Evolutionary conservation across 1,140 invertebrate genomes (phyloP).

Genomic region (Apis laboriosa): DNA sequence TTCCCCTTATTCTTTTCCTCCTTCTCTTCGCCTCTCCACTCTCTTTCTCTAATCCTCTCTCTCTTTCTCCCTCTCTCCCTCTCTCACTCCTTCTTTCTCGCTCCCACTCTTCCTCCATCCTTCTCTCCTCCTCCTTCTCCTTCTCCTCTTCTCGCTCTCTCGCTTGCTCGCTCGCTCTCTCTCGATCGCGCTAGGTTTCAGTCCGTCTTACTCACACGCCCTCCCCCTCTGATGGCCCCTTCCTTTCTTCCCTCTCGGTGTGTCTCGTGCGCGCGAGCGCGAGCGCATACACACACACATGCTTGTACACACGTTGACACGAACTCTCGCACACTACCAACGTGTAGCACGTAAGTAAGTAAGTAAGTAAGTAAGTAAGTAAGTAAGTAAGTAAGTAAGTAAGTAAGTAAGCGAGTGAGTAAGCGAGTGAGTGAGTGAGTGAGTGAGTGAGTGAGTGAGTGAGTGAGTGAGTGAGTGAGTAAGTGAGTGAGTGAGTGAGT

Average conservation of each 20-base stretch:
- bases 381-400: too few relatives aligned
- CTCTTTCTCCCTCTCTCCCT: neutral
- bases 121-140: neutral
- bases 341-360: too few relatives aligned
- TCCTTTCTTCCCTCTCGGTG: slow-evolving; percentile 37
- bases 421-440: too few relatives aligned
- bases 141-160: slow-evolving; percentile 2
- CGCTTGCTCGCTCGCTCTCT: slow-evolving; percentile 6
- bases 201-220: slow-evolving; percentile 28
- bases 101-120: neutral
- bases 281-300: neutral
- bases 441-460: too few relatives aligned
- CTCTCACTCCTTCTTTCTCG: neutral
- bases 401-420: too few relatives aligned
- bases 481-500: neutral
- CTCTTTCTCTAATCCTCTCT: neutral
- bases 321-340: neutral
- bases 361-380: too few relatives aligned
- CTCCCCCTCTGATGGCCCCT: slow-evolving; percentile 16
- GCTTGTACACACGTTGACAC: slow-evolving; percentile 4
- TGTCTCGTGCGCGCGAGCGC: slow-evolving; percentile 32
- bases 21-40: slow-evolving; percentile 1
- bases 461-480: too few relatives aligned
- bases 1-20: slow-evolving; percentile 30
- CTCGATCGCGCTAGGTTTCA: slow-evolving; percentile 14